Percentiles rank a stretch among this genome's conserved stretches.
These are phyloP conservation scores for Harpegnathos saltator DNA, from an alignment of 1,140 invertebrate species.

Conservation along the genomic window DNA sequence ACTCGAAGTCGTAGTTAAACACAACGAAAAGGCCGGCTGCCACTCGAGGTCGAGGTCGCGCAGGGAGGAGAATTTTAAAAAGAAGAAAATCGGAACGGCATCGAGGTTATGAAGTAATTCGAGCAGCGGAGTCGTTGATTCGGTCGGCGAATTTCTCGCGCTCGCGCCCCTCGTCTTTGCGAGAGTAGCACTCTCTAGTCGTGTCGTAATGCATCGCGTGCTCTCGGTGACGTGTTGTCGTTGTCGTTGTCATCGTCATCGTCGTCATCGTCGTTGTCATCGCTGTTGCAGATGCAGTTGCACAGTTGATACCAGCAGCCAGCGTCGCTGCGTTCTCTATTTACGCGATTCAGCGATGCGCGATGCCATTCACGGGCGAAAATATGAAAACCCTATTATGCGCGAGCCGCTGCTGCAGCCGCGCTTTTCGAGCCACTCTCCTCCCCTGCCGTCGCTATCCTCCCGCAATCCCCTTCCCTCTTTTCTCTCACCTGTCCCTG, in stretches of 20 bases:
- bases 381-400: constrained; percentile 82
- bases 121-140: not conserved
- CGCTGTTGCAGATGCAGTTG: constrained; percentile 45
- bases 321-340: constrained; percentile 66
- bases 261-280: constrained; percentile 58
- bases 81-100: no score
- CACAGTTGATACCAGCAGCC: constrained; percentile 50
- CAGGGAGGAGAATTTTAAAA: not conserved
- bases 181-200: not conserved
- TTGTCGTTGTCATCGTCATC: constrained; percentile 46
- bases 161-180: not conserved
- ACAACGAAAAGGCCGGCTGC: no score
- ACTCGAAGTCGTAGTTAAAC: constrained; percentile 3
- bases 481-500: not conserved
- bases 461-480: no score
- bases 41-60: not conserved
- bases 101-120: not conserved
- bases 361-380: constrained; percentile 81
- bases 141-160: not conserved
- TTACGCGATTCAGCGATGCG: constrained; percentile 81
- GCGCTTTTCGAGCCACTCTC: constrained; percentile 35
- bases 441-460: not conserved
- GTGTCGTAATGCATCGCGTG: not conserved
- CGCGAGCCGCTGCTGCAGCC: constrained; percentile 53
- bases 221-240: constrained; percentile 8